phyloP scores from a whole-genome alignment of 2,797 vertebrate genomes.

The Syncerus caffer region DNA sequence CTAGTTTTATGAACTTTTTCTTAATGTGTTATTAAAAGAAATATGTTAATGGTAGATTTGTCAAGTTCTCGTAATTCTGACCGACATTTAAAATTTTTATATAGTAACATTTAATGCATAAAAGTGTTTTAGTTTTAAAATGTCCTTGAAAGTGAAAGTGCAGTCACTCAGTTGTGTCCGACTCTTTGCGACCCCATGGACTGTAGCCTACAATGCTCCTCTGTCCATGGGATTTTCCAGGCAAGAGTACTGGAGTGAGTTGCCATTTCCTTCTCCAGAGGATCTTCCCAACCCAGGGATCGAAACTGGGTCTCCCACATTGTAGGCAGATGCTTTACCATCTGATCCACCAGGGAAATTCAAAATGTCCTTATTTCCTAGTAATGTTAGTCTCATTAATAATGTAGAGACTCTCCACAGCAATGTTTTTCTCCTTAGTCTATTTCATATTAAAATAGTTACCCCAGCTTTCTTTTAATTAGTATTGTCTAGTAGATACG shows the following conservation, averaged over 20 bases:
- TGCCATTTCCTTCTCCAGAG: too few species aligned
- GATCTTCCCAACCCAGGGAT: too few species aligned
- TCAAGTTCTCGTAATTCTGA: conserved; percentile 2
- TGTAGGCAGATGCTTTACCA: too few species aligned
- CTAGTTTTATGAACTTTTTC: neutral
- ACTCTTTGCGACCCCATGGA: too few species aligned
- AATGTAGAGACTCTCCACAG: neutral
- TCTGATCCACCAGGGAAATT: too few species aligned
- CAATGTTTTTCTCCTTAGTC: neutral
- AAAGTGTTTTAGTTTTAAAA: neutral
- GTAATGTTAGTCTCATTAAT: neutral
- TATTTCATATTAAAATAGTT: conserved; percentile 18
- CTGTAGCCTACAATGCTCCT: too few species aligned
- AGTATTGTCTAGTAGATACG: neutral
- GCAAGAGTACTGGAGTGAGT: too few species aligned
- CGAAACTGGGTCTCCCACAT: too few species aligned
- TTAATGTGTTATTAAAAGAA: neutral
- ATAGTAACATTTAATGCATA: neutral
- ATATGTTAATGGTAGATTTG: neutral
- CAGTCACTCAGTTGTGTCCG: too few species aligned
- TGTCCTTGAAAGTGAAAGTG: neutral
- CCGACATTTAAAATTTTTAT: neutral
- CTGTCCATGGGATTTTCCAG: too few species aligned
- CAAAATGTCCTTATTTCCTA: neutral
- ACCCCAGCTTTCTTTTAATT: neutral